Evolutionary conservation across 2,113 vertebrate species (phyloP).

Genomic region (Uria aalge): DNA sequence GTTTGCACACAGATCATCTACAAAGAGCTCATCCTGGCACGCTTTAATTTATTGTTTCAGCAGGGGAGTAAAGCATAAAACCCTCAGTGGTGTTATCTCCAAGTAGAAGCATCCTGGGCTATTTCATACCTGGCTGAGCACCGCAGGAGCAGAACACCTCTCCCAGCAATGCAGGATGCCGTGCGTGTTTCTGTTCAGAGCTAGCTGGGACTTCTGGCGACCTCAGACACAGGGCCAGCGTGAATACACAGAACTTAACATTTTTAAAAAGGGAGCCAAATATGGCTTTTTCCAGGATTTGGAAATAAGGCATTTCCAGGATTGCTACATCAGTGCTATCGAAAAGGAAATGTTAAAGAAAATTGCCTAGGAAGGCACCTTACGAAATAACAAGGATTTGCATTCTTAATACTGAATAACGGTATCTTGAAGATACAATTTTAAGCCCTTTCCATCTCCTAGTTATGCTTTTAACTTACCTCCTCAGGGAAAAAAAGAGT

Average conservation of each 20-base stretch:
- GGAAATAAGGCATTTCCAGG: not conserved
- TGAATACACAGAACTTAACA: not conserved
- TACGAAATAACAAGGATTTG: not conserved
- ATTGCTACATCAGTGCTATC: not conserved
- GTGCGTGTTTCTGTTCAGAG: not conserved
- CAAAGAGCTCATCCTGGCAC: not conserved
- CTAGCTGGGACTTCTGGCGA: not conserved
- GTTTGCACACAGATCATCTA: not conserved
- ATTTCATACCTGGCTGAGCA: rapidly evolving
- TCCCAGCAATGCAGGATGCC: rapidly evolving
- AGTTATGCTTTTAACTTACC: not conserved
- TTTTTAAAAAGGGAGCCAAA: not conserved
- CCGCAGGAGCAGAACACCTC: not conserved
- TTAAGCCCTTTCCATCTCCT: not conserved
- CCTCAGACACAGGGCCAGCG: not conserved
- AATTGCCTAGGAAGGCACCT: not conserved
- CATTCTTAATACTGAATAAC: not conserved
- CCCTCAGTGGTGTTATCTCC: not conserved
- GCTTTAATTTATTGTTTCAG: not conserved
- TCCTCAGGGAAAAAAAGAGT: not conserved
- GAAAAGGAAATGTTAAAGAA: not conserved
- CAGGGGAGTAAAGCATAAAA: not conserved
- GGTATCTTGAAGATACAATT: not conserved
- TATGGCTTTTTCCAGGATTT: not conserved
- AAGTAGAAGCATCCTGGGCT: not conserved